These are phyloP conservation scores for Catharus fuscescens DNA, from an alignment of 2,113 vertebrate genomes.

Conservation along the genomic window DNA sequence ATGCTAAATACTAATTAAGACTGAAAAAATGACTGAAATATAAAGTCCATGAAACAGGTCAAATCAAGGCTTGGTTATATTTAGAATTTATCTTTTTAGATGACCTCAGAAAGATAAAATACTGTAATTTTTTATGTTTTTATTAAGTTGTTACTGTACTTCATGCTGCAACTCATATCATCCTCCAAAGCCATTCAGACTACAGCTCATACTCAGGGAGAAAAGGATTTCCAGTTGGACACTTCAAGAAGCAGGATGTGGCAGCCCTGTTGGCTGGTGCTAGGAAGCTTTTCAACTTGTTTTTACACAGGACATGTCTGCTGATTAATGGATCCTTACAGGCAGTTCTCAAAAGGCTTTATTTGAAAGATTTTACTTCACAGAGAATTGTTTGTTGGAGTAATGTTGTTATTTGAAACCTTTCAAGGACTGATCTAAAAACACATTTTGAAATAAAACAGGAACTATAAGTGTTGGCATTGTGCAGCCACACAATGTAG, in stretches of 20 bases:
- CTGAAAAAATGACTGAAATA: conserved; percentile 20
- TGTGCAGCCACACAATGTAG: background rate
- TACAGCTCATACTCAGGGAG: background rate
- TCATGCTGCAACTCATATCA: background rate
- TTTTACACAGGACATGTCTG: rapidly evolving
- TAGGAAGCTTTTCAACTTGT: background rate
- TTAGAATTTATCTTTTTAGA: conserved; percentile 45
- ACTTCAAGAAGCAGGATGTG: background rate
- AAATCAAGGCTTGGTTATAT: conserved; percentile 32
- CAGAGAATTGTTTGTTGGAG: background rate
- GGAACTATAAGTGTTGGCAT: background rate
- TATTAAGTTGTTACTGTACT: background rate
- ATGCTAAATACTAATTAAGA: conserved; percentile 65
- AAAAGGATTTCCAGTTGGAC: background rate
- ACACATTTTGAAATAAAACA: background rate
- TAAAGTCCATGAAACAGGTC: conserved; percentile 39
- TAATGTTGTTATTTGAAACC: background rate
- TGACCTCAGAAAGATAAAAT: background rate
- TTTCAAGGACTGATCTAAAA: background rate
- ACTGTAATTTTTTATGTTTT: background rate
- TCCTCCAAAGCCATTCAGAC: background rate
- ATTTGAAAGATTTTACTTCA: background rate
- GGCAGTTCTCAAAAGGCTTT: background rate
- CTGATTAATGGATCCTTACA: background rate
- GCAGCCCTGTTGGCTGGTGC: background rate